These are phyloP conservation scores for Hyperoplus immaculatus DNA, from an alignment of 2,797 vertebrate species.

Conservation along the genomic window DNA sequence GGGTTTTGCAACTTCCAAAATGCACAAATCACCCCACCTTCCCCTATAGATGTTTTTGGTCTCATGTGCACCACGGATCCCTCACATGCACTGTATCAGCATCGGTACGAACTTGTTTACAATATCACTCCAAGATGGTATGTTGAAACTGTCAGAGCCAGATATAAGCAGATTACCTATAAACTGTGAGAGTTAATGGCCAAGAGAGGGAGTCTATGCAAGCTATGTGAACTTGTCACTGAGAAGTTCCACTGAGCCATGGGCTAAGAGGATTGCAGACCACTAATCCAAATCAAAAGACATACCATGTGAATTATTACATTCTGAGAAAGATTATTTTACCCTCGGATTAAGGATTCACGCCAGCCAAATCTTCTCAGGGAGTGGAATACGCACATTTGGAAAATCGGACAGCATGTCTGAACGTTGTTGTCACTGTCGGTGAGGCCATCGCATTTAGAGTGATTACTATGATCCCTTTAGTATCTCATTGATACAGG, in stretches of 20 bases:
- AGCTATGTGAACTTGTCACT: constrained; percentile 80
- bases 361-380: constrained; percentile 77
- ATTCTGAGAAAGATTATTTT: constrained; percentile 89
- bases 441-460: constrained; percentile 24
- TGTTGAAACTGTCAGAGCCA: constrained; percentile 63
- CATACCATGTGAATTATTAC: constrained; percentile 92
- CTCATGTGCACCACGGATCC: neutral
- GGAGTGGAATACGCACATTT: constrained; percentile 53
- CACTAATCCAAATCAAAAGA: constrained; percentile 90
- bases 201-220: constrained; percentile 62
- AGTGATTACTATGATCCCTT: constrained; percentile 34
- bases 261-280: constrained; percentile 86
- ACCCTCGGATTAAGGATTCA: constrained; percentile 77
- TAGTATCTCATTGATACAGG: constrained; percentile 22
- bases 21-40: too few species aligned
- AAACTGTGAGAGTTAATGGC: constrained; percentile 79
- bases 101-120: constrained; percentile 62
- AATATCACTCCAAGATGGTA: constrained; percentile 63
- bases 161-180: constrained; percentile 79
- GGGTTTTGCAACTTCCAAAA: too few species aligned
- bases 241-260: constrained; percentile 84
- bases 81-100: neutral
- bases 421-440: constrained; percentile 33
- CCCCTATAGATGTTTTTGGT: constrained; percentile 32
- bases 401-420: constrained; percentile 33